phyloP scores from a whole-genome alignment of 2,113 vertebrate species.

The Toxostoma redivivum region DNA sequence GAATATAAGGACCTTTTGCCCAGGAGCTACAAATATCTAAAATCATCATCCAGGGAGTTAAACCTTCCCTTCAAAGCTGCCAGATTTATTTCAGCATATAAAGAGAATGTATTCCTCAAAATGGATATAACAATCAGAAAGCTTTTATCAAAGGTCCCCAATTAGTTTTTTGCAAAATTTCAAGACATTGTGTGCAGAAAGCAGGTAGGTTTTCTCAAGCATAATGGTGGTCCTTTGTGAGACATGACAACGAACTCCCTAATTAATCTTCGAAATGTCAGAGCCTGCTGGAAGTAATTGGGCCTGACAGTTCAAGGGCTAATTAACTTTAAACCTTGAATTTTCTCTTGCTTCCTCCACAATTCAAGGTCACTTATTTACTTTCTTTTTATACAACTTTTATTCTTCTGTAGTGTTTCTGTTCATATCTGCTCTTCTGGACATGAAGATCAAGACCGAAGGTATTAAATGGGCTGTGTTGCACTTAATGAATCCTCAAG shows the following conservation, averaged over 20 bases:
- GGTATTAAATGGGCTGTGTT: background rate
- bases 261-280: conserved; percentile 77
- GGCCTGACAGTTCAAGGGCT: conserved; percentile 69
- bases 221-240: conserved; percentile 42
- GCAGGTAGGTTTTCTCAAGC: conserved; percentile 34
- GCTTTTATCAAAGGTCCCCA: background rate
- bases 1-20: background rate
- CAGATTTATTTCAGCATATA: background rate
- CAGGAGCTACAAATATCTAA: background rate
- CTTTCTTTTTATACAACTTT: background rate
- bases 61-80: background rate
- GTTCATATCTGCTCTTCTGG: background rate
- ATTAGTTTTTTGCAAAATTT: conserved; percentile 1
- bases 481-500: background rate
- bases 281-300: conserved; percentile 66
- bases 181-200: background rate
- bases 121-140: background rate
- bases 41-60: background rate
- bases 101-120: conserved; percentile 3
- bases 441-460: background rate
- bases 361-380: conserved; percentile 51
- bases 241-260: conserved; percentile 59
- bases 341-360: conserved; percentile 49
- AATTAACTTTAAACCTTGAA: conserved; percentile 68
- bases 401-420: background rate